phyloP scores from a whole-genome alignment of 2,113 vertebrate species.

The Donacobius atricapilla region DNA sequence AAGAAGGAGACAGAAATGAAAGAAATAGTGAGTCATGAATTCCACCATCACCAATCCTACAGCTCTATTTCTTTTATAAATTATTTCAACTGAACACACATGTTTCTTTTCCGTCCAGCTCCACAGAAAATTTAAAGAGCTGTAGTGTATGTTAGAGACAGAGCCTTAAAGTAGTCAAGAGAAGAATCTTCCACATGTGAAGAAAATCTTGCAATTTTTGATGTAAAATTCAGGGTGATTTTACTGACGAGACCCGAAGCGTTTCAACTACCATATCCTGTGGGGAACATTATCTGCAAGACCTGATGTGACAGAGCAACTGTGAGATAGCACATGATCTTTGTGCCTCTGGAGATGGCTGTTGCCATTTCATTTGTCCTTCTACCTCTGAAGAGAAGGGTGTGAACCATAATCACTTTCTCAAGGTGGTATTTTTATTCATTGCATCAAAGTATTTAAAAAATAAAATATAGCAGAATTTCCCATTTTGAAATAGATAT shows the following conservation, averaged over 20 bases:
- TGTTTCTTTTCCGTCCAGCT: neutral
- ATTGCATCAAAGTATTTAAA: neutral
- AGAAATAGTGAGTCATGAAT: neutral
- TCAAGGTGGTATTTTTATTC: neutral
- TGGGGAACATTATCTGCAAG: neutral
- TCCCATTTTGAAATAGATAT: neutral
- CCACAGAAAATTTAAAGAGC: neutral
- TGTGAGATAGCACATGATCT: neutral
- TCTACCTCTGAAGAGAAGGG: neutral
- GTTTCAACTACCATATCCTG: neutral
- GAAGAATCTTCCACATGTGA: neutral
- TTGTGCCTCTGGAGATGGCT: neutral
- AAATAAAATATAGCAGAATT: neutral
- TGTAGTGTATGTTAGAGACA: neutral
- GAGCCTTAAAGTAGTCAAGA: neutral
- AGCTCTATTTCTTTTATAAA: neutral
- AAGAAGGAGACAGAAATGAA: neutral
- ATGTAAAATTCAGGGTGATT: neutral
- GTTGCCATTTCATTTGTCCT: neutral
- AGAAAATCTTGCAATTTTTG: neutral
- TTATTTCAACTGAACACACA: neutral
- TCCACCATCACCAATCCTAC: neutral
- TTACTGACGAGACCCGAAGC: neutral
- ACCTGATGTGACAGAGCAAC: neutral
- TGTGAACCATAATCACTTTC: neutral